Percentiles rank a stretch among this genome's conserved stretches.
phyloP scores from a whole-genome alignment of 2,888 invertebrate species.

The Platynereis dumerilii region DNA sequence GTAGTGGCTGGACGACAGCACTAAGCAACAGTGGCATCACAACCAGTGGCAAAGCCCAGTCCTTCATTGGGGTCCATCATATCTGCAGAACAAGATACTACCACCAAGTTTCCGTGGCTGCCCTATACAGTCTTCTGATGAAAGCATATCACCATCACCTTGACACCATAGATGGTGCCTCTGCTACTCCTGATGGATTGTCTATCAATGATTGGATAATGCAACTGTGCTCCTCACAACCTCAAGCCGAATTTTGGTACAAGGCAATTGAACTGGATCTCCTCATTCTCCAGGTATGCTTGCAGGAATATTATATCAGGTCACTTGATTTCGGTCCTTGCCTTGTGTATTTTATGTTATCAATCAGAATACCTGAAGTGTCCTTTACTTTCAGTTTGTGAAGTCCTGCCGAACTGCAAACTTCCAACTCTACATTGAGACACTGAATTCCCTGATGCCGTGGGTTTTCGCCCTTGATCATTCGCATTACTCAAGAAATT shows the following conservation, averaged over 20 bases:
- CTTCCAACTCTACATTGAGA: constrained; percentile 15
- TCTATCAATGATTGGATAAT: constrained; percentile 18
- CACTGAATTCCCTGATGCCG: constrained; percentile 15
- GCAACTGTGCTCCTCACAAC: constrained; percentile 12
- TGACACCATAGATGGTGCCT: background rate
- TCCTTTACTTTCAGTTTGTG: constrained; percentile 14
- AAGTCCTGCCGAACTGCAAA: constrained; percentile 10
- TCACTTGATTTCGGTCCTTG: background rate
- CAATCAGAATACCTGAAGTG: background rate
- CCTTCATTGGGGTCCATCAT: constrained; percentile 21
- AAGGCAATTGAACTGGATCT: constrained; percentile 27
- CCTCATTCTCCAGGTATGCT: constrained; percentile 11
- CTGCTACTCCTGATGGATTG: constrained; percentile 2
- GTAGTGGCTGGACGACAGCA: constrained; percentile 28
- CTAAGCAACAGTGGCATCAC: constrained; percentile 23
- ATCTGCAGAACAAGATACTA: constrained; percentile 24
- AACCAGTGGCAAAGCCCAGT: constrained; percentile 18
- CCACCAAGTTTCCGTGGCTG: constrained; percentile 18
- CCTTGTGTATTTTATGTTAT: too few species aligned
- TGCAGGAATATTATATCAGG: background rate
- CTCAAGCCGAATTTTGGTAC: constrained; percentile 24
- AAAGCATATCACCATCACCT: constrained; percentile 18
- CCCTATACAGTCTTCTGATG: constrained; percentile 16
- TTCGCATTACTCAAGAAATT: constrained; percentile 10
- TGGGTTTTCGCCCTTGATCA: constrained; percentile 24